Percentiles rank a stretch among this genome's conserved stretches.
phyloP scores from a whole-genome alignment of 30 jellyfish, hydroid and myxozoan species.

The Chrysaora quinquecirrha region DNA sequence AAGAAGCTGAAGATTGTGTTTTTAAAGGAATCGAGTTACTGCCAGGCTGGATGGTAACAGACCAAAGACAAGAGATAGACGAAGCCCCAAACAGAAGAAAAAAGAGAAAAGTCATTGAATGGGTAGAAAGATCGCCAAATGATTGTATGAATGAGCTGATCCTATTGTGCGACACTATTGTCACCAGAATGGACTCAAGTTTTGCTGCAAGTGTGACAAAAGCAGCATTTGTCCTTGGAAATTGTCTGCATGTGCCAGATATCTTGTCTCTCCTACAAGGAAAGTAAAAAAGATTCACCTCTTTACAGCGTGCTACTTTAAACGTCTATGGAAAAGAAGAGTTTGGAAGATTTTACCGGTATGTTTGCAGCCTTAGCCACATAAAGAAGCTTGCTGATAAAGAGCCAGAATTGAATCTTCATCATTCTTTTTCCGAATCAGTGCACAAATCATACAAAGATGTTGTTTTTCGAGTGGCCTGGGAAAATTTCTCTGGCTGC shows the following conservation, averaged over 20 bases:
- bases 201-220: too few relatives aligned
- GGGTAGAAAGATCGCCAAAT: slow-evolving; percentile 36
- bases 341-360: too few relatives aligned
- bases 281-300: too few relatives aligned
- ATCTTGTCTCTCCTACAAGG: slow-evolving; percentile 32
- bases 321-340: slow-evolving; percentile 30
- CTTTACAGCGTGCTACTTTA: slow-evolving; percentile 22
- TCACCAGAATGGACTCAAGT: too few relatives aligned
- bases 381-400: too few relatives aligned
- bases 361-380: too few relatives aligned
- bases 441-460: slow-evolving; percentile 25
- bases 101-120: slow-evolving; percentile 28
- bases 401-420: too few relatives aligned
- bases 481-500: too few relatives aligned
- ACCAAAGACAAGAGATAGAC: slow-evolving; percentile 20
- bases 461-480: slow-evolving; percentile 11
- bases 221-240: slow-evolving; percentile 40
- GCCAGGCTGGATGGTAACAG: slow-evolving; percentile 40
- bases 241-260: slow-evolving; percentile 30
- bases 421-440: too few relatives aligned
- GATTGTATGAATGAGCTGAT: too few relatives aligned
- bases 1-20: slow-evolving; percentile 29
- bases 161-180: too few relatives aligned
- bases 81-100: slow-evolving; percentile 25
- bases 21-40: slow-evolving; percentile 18